Evolutionary conservation across 2,113 vertebrate genomes (phyloP), one percentile per base, ranked within the genome.

Genomic region (Sphaerodactylus townsendi): DNA sequence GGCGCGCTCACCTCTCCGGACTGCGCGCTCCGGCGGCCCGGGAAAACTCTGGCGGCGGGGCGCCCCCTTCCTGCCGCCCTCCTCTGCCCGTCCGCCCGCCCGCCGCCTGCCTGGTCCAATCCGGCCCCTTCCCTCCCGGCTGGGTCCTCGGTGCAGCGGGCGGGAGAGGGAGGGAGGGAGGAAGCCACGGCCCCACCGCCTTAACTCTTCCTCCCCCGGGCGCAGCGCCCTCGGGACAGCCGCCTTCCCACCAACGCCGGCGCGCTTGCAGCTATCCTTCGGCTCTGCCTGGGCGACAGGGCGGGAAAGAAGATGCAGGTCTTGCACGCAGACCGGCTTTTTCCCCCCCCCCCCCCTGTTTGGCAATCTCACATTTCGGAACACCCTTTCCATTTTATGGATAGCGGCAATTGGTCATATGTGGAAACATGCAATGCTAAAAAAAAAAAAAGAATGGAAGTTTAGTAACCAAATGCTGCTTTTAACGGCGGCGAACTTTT

Each of bases 191-290:
- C 5, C 25, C 9, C 74, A 53, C 65, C 28, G 75, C 50, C 44
- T 77, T 78, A 84, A 84, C 83, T 77, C 83, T 84, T 84, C 66
- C 66, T 59, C 66, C 75, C n/a, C 83, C 83, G 50, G 50, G 39
- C 75, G 50, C 46, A 8, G 75, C 50, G 65, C 75, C 37, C 83
- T 71, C 64, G 73, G 74, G 82, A 84, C 82, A 56, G 56, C 39
- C 10, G 70, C 21, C 23, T 35, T 33, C 15, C 30, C 15, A 14
- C 13, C 3, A 44, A 4, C 21, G 19, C 39, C n/a, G n/a, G n/a
- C 15, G 28, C 10, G 50, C 50, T 53, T 53, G n/a, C n/a, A 53
- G 50, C 15, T 19, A 3, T 10, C 14, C 10, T 9, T 13, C 2
- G 14, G 37, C 17, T 15, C 50, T 2, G 50, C 13, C 11, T 7